Evolutionary conservation across 2,888 invertebrate genomes (phyloP).

Genomic region (Hirtodrosophila trivittata): DNA sequence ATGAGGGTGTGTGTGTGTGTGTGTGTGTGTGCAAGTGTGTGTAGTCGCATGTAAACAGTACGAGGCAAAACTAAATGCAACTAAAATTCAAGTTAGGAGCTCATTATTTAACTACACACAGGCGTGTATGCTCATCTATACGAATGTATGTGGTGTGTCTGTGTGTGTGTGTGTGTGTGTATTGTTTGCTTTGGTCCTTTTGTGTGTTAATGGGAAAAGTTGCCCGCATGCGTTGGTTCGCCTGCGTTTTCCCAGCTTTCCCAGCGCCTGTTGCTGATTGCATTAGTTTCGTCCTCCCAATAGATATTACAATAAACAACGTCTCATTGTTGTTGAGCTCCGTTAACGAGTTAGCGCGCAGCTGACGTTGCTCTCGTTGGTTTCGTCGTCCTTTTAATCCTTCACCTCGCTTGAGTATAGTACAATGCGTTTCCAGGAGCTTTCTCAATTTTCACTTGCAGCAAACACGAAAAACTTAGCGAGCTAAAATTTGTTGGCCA

Average conservation of each 20-base stretch:
- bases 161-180: slow-evolving; percentile 5
- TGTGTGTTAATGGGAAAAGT: slow-evolving; percentile 65
- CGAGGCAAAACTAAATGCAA: slow-evolving; percentile 14
- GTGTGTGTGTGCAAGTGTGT: background rate
- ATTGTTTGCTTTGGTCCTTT: slow-evolving; percentile 22
- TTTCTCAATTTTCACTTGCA: background rate
- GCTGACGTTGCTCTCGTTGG: too few relatives aligned
- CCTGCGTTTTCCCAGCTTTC: slow-evolving; percentile 1
- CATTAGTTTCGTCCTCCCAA: slow-evolving; percentile 43
- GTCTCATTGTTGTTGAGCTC: slow-evolving; percentile 40
- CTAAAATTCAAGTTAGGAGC: slow-evolving; percentile 28
- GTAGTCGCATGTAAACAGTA: background rate
- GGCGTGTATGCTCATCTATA: background rate
- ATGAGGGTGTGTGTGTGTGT: background rate
- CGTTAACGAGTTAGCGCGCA: slow-evolving; percentile 30
- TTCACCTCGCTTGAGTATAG: too few relatives aligned
- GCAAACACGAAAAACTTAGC: slow-evolving; percentile 9
- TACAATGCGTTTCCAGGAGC: too few relatives aligned
- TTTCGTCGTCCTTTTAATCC: too few relatives aligned
- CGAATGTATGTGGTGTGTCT: background rate
- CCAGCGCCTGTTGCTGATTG: slow-evolving; percentile 48
- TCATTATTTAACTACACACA: slow-evolving; percentile 38
- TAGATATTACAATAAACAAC: slow-evolving; percentile 51
- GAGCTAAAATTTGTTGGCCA: slow-evolving; percentile 4
- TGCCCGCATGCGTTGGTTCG: slow-evolving; percentile 12